These are phyloP conservation scores for Graptemys geographica DNA, from an alignment of 2,797 vertebrate species.

Conservation along the genomic window DNA sequence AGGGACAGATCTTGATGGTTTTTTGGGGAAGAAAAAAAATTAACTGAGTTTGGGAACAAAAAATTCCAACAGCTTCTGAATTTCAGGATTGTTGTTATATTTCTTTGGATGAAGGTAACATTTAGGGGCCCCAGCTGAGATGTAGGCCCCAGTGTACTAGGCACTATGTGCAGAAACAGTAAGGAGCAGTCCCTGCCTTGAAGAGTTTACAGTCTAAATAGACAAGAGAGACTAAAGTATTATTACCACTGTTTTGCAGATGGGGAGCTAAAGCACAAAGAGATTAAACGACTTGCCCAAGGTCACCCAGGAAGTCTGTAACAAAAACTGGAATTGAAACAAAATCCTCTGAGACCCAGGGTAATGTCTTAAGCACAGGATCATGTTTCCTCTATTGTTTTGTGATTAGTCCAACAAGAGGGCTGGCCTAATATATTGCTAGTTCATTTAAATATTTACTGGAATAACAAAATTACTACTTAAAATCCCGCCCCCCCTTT, in stretches of 20 bases:
- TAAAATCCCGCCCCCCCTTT: neutral
- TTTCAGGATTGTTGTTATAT: neutral
- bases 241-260: neutral
- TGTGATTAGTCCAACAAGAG: neutral
- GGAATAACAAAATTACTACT: neutral
- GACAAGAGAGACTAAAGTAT: neutral
- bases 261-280: neutral
- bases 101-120: neutral
- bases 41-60: neutral
- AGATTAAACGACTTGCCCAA: neutral
- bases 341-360: neutral
- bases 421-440: neutral
- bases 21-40: neutral
- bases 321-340: neutral
- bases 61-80: neutral
- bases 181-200: neutral
- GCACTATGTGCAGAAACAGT: neutral
- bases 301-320: neutral
- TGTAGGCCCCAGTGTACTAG: neutral
- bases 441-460: neutral
- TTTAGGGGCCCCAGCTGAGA: neutral
- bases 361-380: neutral
- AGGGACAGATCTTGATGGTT: neutral
- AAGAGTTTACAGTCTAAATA: neutral
- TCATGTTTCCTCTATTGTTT: neutral